Evolutionary conservation across 2,113 vertebrate genomes (phyloP).

Genomic region (Oncorhynchus gorbuscha): DNA sequence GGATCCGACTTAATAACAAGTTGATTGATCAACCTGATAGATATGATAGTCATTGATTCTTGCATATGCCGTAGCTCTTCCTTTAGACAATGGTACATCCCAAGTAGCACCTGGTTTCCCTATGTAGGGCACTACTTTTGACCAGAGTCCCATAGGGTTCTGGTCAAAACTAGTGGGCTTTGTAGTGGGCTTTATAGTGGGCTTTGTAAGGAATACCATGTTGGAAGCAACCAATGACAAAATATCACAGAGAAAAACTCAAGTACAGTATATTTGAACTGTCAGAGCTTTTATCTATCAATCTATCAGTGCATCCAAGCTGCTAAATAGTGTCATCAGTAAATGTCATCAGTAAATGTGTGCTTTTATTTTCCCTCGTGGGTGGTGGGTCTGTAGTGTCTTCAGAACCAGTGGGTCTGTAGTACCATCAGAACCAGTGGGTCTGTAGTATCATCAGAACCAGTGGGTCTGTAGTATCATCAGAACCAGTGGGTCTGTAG

Average conservation of each 20-base stretch:
- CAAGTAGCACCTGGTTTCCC: too few relatives aligned
- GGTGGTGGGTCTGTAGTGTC: slow-evolving; percentile 51
- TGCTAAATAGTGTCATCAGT: slow-evolving; percentile 48
- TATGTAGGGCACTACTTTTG: too few relatives aligned
- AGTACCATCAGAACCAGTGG: slow-evolving; percentile 16
- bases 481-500: too few relatives aligned
- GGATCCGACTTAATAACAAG: too few relatives aligned
- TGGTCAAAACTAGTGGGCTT: too few relatives aligned
- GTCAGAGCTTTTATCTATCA: slow-evolving; percentile 20
- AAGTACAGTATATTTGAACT: slow-evolving; percentile 35
- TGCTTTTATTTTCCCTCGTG: slow-evolving; percentile 24
- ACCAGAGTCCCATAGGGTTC: too few relatives aligned
- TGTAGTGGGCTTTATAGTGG: too few relatives aligned
- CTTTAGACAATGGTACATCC: too few relatives aligned
- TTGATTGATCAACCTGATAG: too few relatives aligned
- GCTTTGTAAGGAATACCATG: too few relatives aligned
- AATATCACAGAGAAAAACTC: slow-evolving; percentile 40
- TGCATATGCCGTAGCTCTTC: too few relatives aligned
- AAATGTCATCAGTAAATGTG: slow-evolving; percentile 47
- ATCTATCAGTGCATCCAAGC: slow-evolving; percentile 36
- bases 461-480: not conserved
- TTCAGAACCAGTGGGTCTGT: slow-evolving; percentile 17
- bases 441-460: not conserved
- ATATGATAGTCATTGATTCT: too few relatives aligned
- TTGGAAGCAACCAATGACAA: slow-evolving; percentile 28